phyloP scores from a whole-genome alignment of 2,113 vertebrate genomes.

The Gallinago paraguaiae region DNA sequence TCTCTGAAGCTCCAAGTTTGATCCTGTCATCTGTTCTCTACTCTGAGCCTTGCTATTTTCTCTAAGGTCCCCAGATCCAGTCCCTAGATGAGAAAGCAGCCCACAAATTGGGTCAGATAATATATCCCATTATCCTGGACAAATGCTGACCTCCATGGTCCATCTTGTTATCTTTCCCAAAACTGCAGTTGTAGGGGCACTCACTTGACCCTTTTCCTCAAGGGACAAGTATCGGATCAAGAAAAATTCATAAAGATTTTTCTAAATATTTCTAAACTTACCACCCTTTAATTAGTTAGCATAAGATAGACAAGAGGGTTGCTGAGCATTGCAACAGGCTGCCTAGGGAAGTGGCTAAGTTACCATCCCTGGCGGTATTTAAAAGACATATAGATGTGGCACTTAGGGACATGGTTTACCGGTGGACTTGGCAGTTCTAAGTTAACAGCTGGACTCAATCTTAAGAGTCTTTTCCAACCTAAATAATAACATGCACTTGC shows the following conservation, averaged over 20 bases:
- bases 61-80: background rate
- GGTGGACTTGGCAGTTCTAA: background rate
- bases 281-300: background rate
- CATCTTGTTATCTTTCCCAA: background rate
- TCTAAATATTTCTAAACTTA: background rate
- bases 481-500: background rate
- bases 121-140: background rate
- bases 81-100: background rate
- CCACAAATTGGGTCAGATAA: background rate
- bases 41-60: background rate
- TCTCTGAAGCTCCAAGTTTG: background rate
- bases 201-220: background rate
- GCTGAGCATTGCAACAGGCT: background rate
- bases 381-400: background rate
- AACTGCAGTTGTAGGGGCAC: background rate
- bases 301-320: background rate
- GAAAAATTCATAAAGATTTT: background rate
- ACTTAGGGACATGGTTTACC: background rate
- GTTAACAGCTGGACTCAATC: background rate
- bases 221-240: background rate
- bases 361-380: background rate
- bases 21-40: background rate
- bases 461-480: background rate
- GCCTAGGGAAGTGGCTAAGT: background rate
- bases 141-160: background rate